phyloP scores from a whole-genome alignment of 2,797 vertebrate species.

The Mus caroli region DNA sequence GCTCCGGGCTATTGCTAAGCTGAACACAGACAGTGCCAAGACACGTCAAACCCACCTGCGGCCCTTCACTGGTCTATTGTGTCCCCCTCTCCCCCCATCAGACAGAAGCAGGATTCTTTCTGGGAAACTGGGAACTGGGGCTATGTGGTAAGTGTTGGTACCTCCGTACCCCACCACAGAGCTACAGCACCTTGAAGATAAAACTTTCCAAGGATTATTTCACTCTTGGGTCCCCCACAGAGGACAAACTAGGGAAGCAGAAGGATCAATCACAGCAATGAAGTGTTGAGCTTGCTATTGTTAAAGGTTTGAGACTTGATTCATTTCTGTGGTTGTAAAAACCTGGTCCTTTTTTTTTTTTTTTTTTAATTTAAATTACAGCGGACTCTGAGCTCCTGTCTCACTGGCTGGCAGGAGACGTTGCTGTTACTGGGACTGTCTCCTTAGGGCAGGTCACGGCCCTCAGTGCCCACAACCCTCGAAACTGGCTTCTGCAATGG shows the following conservation, averaged over 20 bases:
- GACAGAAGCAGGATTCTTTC: not conserved
- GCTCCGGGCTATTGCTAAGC: not conserved
- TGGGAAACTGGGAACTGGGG: not conserved
- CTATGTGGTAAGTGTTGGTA: too few relatives aligned
- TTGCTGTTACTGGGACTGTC: not conserved
- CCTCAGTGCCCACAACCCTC: not conserved
- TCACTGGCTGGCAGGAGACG: not conserved
- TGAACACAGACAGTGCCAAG: not conserved
- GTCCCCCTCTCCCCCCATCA: too few relatives aligned
- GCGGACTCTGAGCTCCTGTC: not conserved
- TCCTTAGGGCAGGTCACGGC: too few relatives aligned
- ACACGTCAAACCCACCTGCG: not conserved
- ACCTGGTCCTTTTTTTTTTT: not conserved
- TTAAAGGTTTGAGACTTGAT: not conserved
- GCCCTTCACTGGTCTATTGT: not conserved
- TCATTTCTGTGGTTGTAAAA: not conserved
- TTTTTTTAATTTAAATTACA: not conserved
- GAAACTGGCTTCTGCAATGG: not conserved
- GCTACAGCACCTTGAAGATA: not conserved
- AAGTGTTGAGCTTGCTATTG: not conserved
- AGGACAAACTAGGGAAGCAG: not conserved
- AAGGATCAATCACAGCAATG: not conserved
- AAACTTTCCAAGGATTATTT: not conserved
- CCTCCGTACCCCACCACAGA: fast-evolving
- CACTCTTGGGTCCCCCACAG: not conserved